Evolutionary conservation across 1,140 invertebrate species (phyloP).

Genomic region (Temnothorax curvispinosus): DNA sequence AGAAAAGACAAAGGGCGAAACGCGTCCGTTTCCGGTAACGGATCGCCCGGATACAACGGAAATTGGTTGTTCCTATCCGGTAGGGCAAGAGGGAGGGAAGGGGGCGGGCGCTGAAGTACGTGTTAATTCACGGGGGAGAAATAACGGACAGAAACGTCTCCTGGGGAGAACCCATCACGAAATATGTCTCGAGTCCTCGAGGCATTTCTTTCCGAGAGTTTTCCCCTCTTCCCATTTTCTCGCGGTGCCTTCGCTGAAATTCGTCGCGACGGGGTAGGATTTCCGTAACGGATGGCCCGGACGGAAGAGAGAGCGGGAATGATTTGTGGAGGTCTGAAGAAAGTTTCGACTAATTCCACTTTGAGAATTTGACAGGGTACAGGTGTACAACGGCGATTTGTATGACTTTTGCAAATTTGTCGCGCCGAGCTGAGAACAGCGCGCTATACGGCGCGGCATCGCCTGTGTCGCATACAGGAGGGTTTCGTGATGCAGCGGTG

Average conservation of each 20-base stretch:
- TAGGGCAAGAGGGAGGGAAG: too few species aligned
- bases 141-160: neutral
- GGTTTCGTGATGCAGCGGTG: neutral
- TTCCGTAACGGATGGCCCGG: constrained; percentile 9
- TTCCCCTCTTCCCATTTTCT: neutral
- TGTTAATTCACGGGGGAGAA: constrained; percentile 44
- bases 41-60: constrained; percentile 32
- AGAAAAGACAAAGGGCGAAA: constrained; percentile 36
- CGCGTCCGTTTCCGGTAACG: constrained; percentile 40
- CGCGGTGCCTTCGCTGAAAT: neutral
- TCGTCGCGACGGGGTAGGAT: constrained; percentile 9
- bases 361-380: constrained; percentile 16
- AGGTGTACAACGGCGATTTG: constrained; percentile 25
- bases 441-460: neutral
- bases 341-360: constrained; percentile 42
- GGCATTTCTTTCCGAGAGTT: neutral
- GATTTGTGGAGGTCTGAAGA: constrained; percentile 29
- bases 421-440: neutral
- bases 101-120: neutral
- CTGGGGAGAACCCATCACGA: neutral
- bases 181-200: constrained; percentile 25
- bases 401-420: constrained; percentile 45
- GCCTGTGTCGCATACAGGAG: constrained; percentile 9
- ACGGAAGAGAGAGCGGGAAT: neutral
- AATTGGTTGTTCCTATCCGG: constrained; percentile 20